Evolutionary conservation across 2,113 vertebrate genomes (phyloP).

Genomic region (Eulacestoma nigropectus): DNA sequence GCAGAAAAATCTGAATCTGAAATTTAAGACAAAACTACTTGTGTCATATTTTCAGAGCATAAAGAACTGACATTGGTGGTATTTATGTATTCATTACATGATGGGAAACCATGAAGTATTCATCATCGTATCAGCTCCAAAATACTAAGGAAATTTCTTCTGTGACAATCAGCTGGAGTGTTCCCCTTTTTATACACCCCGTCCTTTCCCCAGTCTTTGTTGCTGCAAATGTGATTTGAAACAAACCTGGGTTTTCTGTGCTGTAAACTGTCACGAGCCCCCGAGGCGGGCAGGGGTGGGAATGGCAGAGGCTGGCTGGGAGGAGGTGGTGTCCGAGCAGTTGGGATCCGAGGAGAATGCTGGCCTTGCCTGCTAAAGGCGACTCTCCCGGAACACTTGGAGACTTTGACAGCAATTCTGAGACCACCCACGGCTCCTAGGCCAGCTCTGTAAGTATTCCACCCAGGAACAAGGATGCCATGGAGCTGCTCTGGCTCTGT

Average conservation of each 20-base stretch:
- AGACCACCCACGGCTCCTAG: neutral
- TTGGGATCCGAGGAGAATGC: neutral
- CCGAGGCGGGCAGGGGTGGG: accelerated
- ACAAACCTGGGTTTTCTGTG: neutral
- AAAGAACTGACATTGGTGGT: neutral
- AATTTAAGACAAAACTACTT: neutral
- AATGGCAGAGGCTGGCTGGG: neutral
- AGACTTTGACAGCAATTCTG: neutral
- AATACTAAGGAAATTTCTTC: neutral
- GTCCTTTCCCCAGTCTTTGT: neutral
- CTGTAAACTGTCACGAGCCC: neutral
- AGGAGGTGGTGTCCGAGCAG: neutral
- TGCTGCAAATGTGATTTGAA: neutral
- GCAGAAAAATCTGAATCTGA: neutral
- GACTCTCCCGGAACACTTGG: neutral
- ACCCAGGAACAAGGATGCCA: neutral
- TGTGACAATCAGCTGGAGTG: neutral
- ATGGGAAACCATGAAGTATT: neutral
- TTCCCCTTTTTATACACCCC: neutral
- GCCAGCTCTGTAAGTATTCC: neutral
- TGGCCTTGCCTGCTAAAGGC: neutral
- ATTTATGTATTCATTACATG: neutral
- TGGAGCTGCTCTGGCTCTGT: neutral
- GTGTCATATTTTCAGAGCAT: neutral
- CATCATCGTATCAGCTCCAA: neutral